These are phyloP conservation scores for Barypeithes pellucidus DNA, from an alignment of 2,888 invertebrate species.

Conservation along the genomic window DNA sequence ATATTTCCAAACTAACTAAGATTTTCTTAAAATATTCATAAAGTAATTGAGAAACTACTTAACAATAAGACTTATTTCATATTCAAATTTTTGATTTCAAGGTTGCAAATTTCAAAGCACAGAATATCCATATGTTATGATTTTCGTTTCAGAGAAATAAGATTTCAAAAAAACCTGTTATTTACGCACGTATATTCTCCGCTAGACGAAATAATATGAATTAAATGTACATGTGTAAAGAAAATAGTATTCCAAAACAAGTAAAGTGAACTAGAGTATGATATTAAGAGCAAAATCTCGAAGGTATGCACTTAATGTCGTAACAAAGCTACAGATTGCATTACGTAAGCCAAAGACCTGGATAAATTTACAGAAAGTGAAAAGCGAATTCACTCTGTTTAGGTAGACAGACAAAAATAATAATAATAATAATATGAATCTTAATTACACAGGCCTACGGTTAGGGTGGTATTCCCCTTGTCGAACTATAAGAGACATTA, in stretches of 20 bases:
- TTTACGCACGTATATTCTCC: not conserved
- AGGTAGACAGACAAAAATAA: too few species aligned
- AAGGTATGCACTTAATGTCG: conserved; percentile 17
- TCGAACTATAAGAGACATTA: too few species aligned
- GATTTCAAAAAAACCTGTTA: not conserved
- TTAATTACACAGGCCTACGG: too few species aligned
- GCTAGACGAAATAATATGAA: not conserved
- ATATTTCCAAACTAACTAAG: too few species aligned
- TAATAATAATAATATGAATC: too few species aligned
- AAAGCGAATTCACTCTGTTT: conserved; percentile 25
- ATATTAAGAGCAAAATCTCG: conserved; percentile 37
- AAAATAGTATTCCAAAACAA: conserved; percentile 9
- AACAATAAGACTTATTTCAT: too few species aligned
- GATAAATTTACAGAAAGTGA: conserved; percentile 37
- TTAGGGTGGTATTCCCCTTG: too few species aligned
- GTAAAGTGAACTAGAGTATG: conserved; percentile 32
- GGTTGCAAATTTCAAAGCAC: too few species aligned
- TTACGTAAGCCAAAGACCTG: conserved; percentile 34
- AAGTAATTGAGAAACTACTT: too few species aligned
- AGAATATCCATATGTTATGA: too few species aligned
- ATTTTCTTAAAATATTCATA: too few species aligned
- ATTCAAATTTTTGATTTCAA: too few species aligned
- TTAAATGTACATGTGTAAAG: not conserved
- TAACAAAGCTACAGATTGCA: conserved; percentile 27
- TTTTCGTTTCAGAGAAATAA: not conserved